Base-by-base conservation (phyloP, 2,888 invertebrate genomes). In the Noctua fimbriata region DNA sequence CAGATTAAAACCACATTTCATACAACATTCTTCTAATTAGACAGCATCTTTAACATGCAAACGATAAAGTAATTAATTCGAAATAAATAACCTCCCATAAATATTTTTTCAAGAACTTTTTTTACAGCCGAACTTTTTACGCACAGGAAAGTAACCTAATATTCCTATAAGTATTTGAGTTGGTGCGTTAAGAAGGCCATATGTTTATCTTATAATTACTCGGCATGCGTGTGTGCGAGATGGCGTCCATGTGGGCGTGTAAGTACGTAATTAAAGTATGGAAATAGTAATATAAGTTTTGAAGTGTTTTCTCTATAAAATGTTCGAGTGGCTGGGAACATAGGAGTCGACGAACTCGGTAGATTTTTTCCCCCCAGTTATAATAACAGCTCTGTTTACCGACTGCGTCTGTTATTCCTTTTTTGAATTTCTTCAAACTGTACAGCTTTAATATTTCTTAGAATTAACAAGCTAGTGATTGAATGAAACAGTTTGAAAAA, bases 281-380 rank as follows among this genome's bases (percentile, higher is more conserved):
- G 96, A 96, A 96, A 96, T 96, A 96, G 96, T 96, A 95, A 95
- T 96, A 96, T 96, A 93, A 94, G 93, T 95, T 96, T 96, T 96
- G 95, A 96, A 96, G 96, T 96, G 96, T 96, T 96, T 96, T 96
- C 95, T 93, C 95, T 95, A 96, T 96, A 96, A 96, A 96, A 96
- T 93, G 90, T 90, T 95, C 94, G 93, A 96, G 96, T 96, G 95
- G 93, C 93, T 96, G 96, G 95, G 95, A 96, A 96, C 95, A 94
- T 93, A 93, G 86, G 90, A 92, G 94, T 95, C 95, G 92, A 92
- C 94, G 96, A 96, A 94, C 96, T 92, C 91, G 36, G 79, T 90
- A 90, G 89, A 89, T 93, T 95, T 94, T 94, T 93, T 92, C 92
- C 94, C 93, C 93, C 93, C 92, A 93, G 93, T 94, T 94, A 94